Evolutionary conservation across 2,113 vertebrate species (phyloP), one percentile per base, ranked within the genome.

Genomic region (Nestor notabilis): DNA sequence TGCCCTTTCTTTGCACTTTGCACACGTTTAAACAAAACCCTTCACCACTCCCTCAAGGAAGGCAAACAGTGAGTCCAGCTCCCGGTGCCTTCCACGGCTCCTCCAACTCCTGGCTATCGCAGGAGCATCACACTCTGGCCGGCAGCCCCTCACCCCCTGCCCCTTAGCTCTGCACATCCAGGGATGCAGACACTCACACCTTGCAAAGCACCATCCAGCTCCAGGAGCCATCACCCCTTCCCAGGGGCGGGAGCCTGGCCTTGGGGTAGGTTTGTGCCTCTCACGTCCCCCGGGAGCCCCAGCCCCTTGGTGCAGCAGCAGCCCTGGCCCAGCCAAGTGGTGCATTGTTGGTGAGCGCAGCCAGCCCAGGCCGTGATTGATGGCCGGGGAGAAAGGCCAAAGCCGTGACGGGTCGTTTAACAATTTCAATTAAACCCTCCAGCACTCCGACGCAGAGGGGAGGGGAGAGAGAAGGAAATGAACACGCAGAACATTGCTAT

Each of bases 351-450:
- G 96, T 0, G 33, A 97, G 95, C 19, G 35, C 75, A 39, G 91
- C 94, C 96, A 93, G 90, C 75, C 56, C 63, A 1, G 81, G 91
- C 89, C 44, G 39, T 95, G 97, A 97, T 97, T 97, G 97, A 97
- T 97, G 29, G 25, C 11, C 3, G 13, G 41, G 90, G 92, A 97
- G 94, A 96, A 95, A 97, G 97, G 94, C 97, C 97, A 97, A 90
- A 95, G 97, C 97, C 31, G 50, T 95, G 96, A 97, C 69, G 89
- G 97, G 96, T 97, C 91, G 64, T 94, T 97, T 97, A 96, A 97
- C 97, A 97, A 97, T 97, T 97, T 97, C 97, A 97, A 96, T 97
- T 97, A 95, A 97, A 96, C 89, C 94, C 89, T 56, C 60, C 75
- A 65, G 89, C 9, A 6, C 93, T 97, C 90, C 14, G 27, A 96